These are phyloP conservation scores for Cylindroiulus punctatus DNA, from an alignment of 2,888 invertebrate genomes.

Conservation along the genomic window DNA sequence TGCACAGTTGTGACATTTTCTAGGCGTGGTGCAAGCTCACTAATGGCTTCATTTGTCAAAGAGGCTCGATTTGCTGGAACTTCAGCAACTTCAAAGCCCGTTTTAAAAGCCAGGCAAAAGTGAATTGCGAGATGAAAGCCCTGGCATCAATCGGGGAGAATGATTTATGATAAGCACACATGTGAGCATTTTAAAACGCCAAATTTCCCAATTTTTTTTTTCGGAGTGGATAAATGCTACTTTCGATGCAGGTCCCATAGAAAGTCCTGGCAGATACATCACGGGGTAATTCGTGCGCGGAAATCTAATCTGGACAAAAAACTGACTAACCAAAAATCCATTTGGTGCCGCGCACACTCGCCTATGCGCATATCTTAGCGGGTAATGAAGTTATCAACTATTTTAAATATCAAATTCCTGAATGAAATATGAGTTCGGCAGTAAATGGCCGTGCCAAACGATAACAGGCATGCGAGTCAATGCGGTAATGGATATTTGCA, in stretches of 20 bases:
- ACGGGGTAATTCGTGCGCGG: neutral
- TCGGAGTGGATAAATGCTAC: neutral
- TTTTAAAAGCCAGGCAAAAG: neutral
- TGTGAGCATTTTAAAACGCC: neutral
- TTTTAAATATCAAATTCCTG: conserved; percentile 6
- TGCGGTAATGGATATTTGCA: conserved; percentile 7
- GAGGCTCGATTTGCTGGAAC: neutral
- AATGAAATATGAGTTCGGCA: neutral
- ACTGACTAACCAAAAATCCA: neutral
- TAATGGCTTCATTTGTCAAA: conserved; percentile 29
- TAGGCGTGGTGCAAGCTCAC: neutral
- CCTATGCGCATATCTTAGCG: neutral
- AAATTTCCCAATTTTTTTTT: neutral
- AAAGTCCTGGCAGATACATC: neutral
- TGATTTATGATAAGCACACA: conserved; percentile 34
- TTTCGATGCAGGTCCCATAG: neutral
- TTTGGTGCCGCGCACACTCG: neutral
- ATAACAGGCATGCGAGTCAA: neutral
- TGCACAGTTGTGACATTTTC: neutral
- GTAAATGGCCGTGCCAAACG: conserved; percentile 7
- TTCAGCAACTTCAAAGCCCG: neutral
- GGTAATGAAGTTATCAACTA: conserved; percentile 6
- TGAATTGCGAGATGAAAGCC: conserved; percentile 6
- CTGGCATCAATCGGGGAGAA: neutral
- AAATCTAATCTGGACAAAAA: neutral